Evolutionary conservation across 2,888 invertebrate species (phyloP), one percentile per base, ranked within the genome.

Genomic region (Tetragonisca angustula): DNA sequence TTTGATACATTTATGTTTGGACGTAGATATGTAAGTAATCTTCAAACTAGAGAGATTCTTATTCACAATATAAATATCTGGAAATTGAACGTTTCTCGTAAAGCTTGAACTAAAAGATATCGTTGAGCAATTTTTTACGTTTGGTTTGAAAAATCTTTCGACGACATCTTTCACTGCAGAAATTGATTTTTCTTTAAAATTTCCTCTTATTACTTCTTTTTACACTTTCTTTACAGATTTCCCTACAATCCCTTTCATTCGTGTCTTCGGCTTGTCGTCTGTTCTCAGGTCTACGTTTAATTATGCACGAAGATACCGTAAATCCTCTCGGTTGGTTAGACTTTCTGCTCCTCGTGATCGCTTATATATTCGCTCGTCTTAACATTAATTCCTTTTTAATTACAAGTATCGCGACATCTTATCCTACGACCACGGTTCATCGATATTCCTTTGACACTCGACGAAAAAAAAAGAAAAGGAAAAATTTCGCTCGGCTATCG

Each of bases 321-420:
- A 76, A 70, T 80, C 76, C 27, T 27, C 49, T 64, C 54, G 24
- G 49, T 72, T n/a, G 24, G 50, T 71, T 50, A n/a, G 64, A 65
- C 54, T 64, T 76, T 67, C 49, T 43, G 27, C 32, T 56, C 4
- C 32, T 15, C 36, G 32, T 21, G 54, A 50, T 52, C 64, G 17
- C 64, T 71, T 76, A 59, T 64, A 59, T 19, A 65, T n/a, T 21
- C 11, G 21, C 11, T 24, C 24, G 64, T 69, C 56, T 65, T 50
- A 15, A 50, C 36, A 69, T 70, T 70, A 80, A 80, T 80, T 76
- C 76, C 80, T 70, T 80, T 80, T 76, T 80, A 80, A 76, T 80
- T 80, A 80, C 61, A 36, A 65, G n/a, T 59, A 43, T 64, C 13
- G 65, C 27, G 76, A 56, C 65, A 64, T 80, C 76, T 76, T 70